Evolutionary conservation across 2,888 invertebrate genomes (phyloP).

Genomic region (Phragmatobia fuliginosa): DNA sequence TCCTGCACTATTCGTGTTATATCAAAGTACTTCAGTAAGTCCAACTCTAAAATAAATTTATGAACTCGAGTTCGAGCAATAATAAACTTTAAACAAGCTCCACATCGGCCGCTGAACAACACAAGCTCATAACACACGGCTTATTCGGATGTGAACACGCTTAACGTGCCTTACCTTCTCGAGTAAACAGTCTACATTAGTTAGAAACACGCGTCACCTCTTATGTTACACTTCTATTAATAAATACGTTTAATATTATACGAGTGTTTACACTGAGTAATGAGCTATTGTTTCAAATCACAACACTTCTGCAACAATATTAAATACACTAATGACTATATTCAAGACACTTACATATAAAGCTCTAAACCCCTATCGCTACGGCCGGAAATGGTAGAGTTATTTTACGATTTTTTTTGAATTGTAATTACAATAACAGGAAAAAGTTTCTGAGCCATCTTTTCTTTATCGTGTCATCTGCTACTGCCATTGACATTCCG

Average conservation of each 20-base stretch:
- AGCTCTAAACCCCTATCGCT: neutral
- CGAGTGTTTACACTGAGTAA: conserved; percentile 9
- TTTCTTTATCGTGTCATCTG: conserved; percentile 6
- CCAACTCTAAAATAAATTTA: conserved; percentile 21
- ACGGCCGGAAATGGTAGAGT: neutral
- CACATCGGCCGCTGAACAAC: conserved; percentile 3
- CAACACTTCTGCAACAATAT: neutral
- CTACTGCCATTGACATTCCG: conserved; percentile 5
- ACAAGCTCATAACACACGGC: neutral
- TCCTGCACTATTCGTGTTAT: conserved; percentile 6
- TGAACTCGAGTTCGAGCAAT: conserved; percentile 24
- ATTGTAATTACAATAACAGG: conserved; percentile 3
- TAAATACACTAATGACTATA: neutral
- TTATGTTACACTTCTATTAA: conserved; percentile 3
- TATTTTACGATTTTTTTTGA: neutral
- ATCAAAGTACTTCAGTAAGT: conserved; percentile 19
- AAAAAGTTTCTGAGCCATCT: neutral
- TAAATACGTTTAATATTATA: conserved; percentile 1
- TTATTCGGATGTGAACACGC: neutral
- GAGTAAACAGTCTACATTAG: conserved; percentile 1
- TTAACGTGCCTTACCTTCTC: neutral
- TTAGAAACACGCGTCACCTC: neutral
- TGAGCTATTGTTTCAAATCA: neutral
- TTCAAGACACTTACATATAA: neutral
- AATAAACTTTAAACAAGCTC: conserved; percentile 31